Evolutionary conservation across 2,797 vertebrate species (phyloP).

Genomic region (Sternarchorhynchus goeldii): DNA sequence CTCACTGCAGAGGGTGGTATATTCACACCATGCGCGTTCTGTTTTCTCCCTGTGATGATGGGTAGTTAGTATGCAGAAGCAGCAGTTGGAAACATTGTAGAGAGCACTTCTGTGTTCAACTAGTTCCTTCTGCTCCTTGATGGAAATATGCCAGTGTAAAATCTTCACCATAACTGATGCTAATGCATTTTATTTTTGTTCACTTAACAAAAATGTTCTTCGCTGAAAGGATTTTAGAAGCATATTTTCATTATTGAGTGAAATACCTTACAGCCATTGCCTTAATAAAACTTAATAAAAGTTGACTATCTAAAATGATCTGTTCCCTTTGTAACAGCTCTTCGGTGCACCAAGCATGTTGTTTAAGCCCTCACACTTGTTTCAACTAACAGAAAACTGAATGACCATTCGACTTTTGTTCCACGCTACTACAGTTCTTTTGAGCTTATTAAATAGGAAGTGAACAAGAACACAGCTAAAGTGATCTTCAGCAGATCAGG

Average conservation of each 20-base stretch:
- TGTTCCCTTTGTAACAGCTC: not conserved
- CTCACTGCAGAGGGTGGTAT: too few relatives aligned
- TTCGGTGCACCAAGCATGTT: not conserved
- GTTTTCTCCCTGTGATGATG: not conserved
- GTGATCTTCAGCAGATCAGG: too few relatives aligned
- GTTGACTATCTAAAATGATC: not conserved
- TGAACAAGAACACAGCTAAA: not conserved
- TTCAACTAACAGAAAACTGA: not conserved
- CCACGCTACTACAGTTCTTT: not conserved
- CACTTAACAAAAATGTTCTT: not conserved
- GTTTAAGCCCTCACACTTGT: not conserved
- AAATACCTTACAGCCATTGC: constrained; percentile 8
- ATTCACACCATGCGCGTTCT: too few relatives aligned
- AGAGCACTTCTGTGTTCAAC: not conserved
- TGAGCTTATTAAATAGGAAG: not conserved
- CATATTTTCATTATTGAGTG: not conserved
- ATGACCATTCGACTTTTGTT: not conserved
- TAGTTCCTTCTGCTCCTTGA: not conserved
- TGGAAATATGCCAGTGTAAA: not conserved
- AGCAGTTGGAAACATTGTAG: not conserved
- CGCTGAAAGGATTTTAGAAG: not conserved
- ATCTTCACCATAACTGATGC: not conserved
- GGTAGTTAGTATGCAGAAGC: not conserved
- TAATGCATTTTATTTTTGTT: not conserved
- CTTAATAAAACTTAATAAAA: constrained; percentile 13